phyloP scores from a whole-genome alignment of 1,140 invertebrate species.

The Tetragonula clypearis region DNA sequence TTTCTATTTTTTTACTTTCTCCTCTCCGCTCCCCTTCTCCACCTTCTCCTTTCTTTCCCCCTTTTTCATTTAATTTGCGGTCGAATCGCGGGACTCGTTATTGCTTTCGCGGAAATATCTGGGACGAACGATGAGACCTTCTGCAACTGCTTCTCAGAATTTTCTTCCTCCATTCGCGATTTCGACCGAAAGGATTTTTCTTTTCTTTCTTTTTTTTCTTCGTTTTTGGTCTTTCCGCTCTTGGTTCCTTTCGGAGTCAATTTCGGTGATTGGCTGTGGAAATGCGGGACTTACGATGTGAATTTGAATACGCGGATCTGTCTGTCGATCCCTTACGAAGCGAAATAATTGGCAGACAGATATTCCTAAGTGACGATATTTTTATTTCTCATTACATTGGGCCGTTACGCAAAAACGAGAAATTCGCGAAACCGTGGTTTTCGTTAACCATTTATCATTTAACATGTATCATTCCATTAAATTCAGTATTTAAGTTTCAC shows the following conservation, averaged over 20 bases:
- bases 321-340: background rate
- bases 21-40: too few species aligned
- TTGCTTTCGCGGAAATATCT: constrained; percentile 8
- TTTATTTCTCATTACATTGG: background rate
- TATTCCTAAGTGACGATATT: background rate
- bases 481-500: too few species aligned
- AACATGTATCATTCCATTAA: background rate
- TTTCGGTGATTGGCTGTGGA: background rate
- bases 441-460: background rate
- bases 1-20: background rate
- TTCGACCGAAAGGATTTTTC: background rate
- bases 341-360: background rate
- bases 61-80: background rate
- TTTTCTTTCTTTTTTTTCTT: background rate
- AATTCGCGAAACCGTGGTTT: background rate
- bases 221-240: too few species aligned
- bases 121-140: background rate
- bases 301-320: background rate
- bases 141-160: background rate
- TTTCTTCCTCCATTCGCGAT: background rate
- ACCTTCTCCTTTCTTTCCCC: background rate
- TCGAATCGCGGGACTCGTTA: background rate
- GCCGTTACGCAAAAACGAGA: too few species aligned
- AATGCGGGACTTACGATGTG: background rate
- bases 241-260: background rate